Conservation (phyloP, 2,797 vertebrate genomes). For the Pseudochirops corinnae region DNA sequence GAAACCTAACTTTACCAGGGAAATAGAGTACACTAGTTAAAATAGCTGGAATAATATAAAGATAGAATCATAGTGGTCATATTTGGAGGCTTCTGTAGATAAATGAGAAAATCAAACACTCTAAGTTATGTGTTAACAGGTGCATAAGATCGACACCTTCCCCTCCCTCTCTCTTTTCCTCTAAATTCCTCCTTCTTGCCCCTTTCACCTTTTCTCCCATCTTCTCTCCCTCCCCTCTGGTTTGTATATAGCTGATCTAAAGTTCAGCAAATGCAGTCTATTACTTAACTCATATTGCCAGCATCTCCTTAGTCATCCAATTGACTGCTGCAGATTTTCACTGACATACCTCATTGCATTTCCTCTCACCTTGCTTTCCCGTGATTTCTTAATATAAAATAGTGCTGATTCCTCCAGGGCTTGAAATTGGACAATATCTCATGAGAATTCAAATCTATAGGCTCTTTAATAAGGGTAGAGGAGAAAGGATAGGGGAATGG, state of each 20-base stretch:
- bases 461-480: background rate
- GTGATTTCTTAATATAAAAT: background rate
- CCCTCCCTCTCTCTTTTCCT: no score
- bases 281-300: background rate
- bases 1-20: conserved; percentile 52
- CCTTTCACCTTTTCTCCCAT: no score
- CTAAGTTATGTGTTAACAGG: background rate
- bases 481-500: background rate
- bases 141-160: no score
- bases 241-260: background rate
- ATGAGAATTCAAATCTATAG: background rate
- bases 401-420: background rate
- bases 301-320: background rate
- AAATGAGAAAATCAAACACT: background rate
- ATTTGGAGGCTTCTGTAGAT: conserved; percentile 1
- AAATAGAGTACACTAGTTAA: conserved; percentile 62
- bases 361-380: background rate
- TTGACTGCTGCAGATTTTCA: conserved; percentile 19
- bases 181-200: no score
- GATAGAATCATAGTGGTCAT: conserved; percentile 16
- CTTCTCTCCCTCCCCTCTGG: background rate
- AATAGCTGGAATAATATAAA: conserved; percentile 25
- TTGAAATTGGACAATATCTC: background rate
- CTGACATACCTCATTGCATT: background rate
- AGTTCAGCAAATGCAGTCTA: background rate